Base-by-base conservation (phyloP, 2,888 invertebrate species). In the Petrophora chlorosata region DNA sequence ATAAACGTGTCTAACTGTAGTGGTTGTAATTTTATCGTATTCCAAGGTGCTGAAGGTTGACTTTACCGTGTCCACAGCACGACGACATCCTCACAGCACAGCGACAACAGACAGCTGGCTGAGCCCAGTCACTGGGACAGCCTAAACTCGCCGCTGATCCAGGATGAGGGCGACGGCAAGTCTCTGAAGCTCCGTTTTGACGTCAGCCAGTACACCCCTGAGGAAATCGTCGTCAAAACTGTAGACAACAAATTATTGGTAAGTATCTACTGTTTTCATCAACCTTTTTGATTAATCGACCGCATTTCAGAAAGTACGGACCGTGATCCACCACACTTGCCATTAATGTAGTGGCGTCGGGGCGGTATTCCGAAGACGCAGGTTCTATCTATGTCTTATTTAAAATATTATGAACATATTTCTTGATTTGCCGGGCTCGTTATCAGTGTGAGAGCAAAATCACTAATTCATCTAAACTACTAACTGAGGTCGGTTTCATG, bases 181-280 rank as follows among this genome's bases (percentile, higher is more conserved):
- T 95, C 96, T 79, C 92, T 99, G 66, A 97, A 98, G 81, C 93
- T 99, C 59, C 93, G 98, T 77, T 99, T 99, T 90, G 99, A 99
- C 83, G 98, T 99, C 67, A 97, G 97, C 76, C 98, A 99, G 88
- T 99, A 99, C 91, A 95, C 96, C 45, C 96, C 96, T 36, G 99
- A 99, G 87, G 99, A 99, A 92, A 98, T 99, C 79, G 97, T 98
- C 77, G 98, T 99, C 61, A 99, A 98, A 92, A 99, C 99, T 60
- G 97, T 98, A 66, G 99, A 99, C 91, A 98, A 98, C 91, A 97
- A 98, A 92, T 93, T 99, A 79, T 92, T 97, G 94, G 97, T 97
- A 82, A 93, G 94, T 22, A 9, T n/a, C n/a, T n/a, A n/a, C n/a
- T n/a, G n/a, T n/a, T n/a, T n/a, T n/a, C n/a, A n/a, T n/a, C n/a